A percentile compares a stretch with the other conserved stretches of the same genome.
Conservation (phyloP, 2,888 invertebrate genomes). For the Neelides folsomi region DNA sequence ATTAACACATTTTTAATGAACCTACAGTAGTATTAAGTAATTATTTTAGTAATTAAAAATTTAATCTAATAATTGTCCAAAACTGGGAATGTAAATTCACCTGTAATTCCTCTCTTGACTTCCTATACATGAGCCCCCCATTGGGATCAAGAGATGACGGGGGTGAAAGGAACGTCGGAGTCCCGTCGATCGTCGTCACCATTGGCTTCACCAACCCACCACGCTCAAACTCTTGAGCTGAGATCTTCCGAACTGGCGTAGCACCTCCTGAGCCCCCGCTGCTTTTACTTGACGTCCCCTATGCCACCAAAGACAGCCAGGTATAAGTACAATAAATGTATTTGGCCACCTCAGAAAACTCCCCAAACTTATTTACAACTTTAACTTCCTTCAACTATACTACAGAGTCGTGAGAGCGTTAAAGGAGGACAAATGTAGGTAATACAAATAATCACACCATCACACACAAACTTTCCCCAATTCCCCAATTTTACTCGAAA, state of each 20-base stretch:
- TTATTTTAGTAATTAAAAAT: too few relatives aligned
- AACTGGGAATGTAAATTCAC: slow-evolving; percentile 13
- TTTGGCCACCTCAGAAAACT: too few relatives aligned
- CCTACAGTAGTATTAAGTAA: too few relatives aligned
- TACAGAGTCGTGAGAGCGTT: too few relatives aligned
- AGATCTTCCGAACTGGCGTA: slow-evolving; percentile 83
- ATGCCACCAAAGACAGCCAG: neutral
- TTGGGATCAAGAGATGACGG: slow-evolving; percentile 34
- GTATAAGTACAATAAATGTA: too few relatives aligned
- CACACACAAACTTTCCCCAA: too few relatives aligned
- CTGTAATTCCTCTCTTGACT: slow-evolving; percentile 33
- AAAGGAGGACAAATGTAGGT: too few relatives aligned
- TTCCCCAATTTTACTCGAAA: too few relatives aligned
- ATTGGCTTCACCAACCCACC: slow-evolving; percentile 83
- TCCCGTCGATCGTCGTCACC: slow-evolving; percentile 86
- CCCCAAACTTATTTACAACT: too few relatives aligned
- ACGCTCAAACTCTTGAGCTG: slow-evolving; percentile 89
- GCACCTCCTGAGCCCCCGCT: slow-evolving; percentile 73
- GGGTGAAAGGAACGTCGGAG: slow-evolving; percentile 66
- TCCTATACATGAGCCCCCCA: slow-evolving; percentile 27
- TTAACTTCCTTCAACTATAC: too few relatives aligned
- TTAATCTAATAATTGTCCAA: neutral
- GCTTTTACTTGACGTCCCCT: slow-evolving; percentile 18
- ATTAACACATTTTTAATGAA: too few relatives aligned
- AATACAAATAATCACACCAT: too few relatives aligned